These are phyloP conservation scores for Mimachlamys varia DNA, from an alignment of 2,888 invertebrate genomes.

Conservation along the genomic window DNA sequence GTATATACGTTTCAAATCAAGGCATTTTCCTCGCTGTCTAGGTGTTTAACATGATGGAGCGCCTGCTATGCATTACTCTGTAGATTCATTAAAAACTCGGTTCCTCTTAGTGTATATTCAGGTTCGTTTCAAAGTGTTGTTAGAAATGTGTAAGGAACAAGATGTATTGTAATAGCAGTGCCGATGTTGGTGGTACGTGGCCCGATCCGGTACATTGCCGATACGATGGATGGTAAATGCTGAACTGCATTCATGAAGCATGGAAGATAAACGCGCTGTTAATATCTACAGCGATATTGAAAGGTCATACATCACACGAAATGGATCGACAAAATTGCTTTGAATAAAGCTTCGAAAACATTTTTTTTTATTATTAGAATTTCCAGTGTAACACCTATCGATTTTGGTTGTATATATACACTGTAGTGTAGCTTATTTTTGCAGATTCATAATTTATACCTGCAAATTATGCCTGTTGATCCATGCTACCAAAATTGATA, in stretches of 20 bases:
- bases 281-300: not conserved
- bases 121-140: not conserved
- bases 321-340: slow-evolving; percentile 3
- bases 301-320: not conserved
- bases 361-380: not conserved
- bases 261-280: slow-evolving; percentile 6
- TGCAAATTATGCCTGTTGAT: no score
- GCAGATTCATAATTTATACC: no score
- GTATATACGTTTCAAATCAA: not conserved
- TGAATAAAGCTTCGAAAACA: not conserved
- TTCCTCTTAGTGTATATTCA: not conserved
- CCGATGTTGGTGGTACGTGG: not conserved
- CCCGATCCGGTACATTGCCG: not conserved
- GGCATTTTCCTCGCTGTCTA: not conserved
- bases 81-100: not conserved
- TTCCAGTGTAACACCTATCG: not conserved
- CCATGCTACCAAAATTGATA: no score
- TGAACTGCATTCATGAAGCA: not conserved
- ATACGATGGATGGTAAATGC: not conserved
- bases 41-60: not conserved
- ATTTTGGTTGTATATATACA: not conserved
- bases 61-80: not conserved
- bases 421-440: no score
- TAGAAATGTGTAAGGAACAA: not conserved
- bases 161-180: not conserved